Evolutionary conservation across 1,140 invertebrate species (phyloP).

Genomic region (Drosophila pectinifera): DNA sequence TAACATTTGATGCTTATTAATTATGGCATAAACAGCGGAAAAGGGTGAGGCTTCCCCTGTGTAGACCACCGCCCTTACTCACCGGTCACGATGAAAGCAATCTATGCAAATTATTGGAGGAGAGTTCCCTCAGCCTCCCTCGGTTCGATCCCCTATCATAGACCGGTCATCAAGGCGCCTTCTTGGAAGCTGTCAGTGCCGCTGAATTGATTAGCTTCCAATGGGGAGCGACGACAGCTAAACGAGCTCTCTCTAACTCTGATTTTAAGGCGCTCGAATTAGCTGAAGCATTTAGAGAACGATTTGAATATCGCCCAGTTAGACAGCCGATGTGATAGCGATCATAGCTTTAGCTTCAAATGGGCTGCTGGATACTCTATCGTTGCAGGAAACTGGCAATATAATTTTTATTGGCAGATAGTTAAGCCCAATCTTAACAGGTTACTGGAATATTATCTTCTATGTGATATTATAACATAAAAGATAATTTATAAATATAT

Average conservation of each 20-base stretch:
- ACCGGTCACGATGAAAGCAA: slow-evolving; percentile 24
- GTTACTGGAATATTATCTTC: no score
- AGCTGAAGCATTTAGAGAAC: slow-evolving; percentile 28
- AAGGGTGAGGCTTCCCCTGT: slow-evolving; percentile 1
- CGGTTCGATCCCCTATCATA: background rate
- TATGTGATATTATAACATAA: no score
- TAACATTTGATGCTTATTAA: slow-evolving; percentile 74
- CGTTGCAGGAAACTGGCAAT: background rate
- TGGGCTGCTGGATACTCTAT: background rate
- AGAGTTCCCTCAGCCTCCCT: background rate
- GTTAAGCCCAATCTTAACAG: no score
- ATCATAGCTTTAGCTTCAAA: background rate
- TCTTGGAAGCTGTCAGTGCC: slow-evolving; percentile 43
- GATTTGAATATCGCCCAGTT: slow-evolving; percentile 41
- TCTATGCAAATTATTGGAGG: slow-evolving; percentile 47
- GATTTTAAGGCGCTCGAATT: slow-evolving; percentile 36
- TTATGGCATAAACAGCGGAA: slow-evolving; percentile 53
- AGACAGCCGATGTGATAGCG: background rate
- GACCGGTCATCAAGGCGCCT: slow-evolving; percentile 25
- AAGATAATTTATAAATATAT: no score
- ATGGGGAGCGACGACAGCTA: slow-evolving; percentile 7
- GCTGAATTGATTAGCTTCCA: slow-evolving; percentile 37
- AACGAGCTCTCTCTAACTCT: slow-evolving; percentile 29
- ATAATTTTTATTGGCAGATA: no score
- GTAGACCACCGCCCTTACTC: slow-evolving; percentile 4